Evolutionary conservation across 2,888 invertebrate species (phyloP).

Genomic region (Deilephila elpenor): DNA sequence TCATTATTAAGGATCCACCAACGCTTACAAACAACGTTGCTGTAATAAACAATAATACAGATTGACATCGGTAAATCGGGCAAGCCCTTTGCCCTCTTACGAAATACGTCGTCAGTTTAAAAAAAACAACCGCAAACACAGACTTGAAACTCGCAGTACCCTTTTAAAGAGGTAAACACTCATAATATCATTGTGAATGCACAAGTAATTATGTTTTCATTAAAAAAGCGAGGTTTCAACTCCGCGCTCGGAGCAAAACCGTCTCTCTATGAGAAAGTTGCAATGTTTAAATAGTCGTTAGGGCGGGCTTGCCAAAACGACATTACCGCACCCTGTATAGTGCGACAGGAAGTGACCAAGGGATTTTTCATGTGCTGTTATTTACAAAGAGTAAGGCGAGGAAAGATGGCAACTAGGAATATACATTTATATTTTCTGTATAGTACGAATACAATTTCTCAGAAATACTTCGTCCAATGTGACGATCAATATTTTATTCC

Average conservation of each 20-base stretch:
- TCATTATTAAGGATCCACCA: too few relatives aligned
- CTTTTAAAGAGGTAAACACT: not conserved
- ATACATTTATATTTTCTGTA: too few relatives aligned
- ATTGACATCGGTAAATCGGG: not conserved
- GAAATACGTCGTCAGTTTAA: not conserved
- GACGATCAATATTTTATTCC: too few relatives aligned
- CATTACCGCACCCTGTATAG: not conserved
- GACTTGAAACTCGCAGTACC: not conserved
- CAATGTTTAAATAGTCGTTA: constrained; percentile 44
- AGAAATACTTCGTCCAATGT: too few relatives aligned
- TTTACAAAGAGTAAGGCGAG: too few relatives aligned
- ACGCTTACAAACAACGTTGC: too few relatives aligned
- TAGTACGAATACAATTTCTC: too few relatives aligned
- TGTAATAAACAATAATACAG: too few relatives aligned
- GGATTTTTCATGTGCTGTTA: not conserved
- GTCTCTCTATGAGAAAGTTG: constrained; percentile 36
- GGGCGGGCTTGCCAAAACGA: constrained; percentile 34
- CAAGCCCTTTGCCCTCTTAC: not conserved
- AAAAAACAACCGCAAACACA: not conserved
- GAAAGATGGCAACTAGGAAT: too few relatives aligned
- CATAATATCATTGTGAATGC: constrained; percentile 10
- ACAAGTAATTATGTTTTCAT: constrained; percentile 21
- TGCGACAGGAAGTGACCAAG: not conserved
- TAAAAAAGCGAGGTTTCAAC: constrained; percentile 1
- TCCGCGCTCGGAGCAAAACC: not conserved